Base-by-base conservation (phyloP, 2,888 invertebrate genomes). In the Drosophila suboccidentalis region DNA sequence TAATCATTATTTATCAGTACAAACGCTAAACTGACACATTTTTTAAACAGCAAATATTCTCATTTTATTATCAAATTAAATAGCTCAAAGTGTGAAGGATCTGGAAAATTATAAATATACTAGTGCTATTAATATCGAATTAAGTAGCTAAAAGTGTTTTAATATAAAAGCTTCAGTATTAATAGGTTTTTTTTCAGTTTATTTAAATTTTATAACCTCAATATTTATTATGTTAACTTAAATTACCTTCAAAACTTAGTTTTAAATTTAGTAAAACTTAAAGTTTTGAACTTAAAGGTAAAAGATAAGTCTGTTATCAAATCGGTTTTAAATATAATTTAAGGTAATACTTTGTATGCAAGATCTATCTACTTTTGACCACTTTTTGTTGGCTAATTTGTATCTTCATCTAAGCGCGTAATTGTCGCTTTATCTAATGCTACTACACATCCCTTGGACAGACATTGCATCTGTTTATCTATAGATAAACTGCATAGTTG, bases 1-100 rank as follows among this genome's bases (percentile, higher is more conserved):
- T 78, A 78, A 78, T 78, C 75, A 70, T 59, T 57, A 54, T 78
- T 69, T 58, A 69, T 53, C 74, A 61, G 43, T 11, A 22, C 22
- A 6, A 43, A 73, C 29, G 57, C 36, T 38, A 36, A 38, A 9
- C 22, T 47, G 36, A 38, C 55, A 58, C 47, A 46, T 38, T 38
- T 47, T 15, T n/a, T 8, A 17, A 44, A 36, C 43, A 36, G 1
- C 55, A 34, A 44, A 34, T 43, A 34, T 44, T 22, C 44, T 15
- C 36, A 57, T 57, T 44, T 57, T 34, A 34, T 22, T 34, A 22
- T n/a, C 34, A 34, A 44, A 34, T 34, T 19, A 44, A 22, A 11
- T 32, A 44, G 6, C 34, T 32, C 11, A 44, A 22, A 22, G 34
- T 22, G 43, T 19, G 11, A 19, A 11, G 19, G 11, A 43, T 19